Percentiles rank a stretch among this genome's conserved stretches.
Conservation (phyloP, 2,888 invertebrate species). For the Fabriciana adippe region DNA sequence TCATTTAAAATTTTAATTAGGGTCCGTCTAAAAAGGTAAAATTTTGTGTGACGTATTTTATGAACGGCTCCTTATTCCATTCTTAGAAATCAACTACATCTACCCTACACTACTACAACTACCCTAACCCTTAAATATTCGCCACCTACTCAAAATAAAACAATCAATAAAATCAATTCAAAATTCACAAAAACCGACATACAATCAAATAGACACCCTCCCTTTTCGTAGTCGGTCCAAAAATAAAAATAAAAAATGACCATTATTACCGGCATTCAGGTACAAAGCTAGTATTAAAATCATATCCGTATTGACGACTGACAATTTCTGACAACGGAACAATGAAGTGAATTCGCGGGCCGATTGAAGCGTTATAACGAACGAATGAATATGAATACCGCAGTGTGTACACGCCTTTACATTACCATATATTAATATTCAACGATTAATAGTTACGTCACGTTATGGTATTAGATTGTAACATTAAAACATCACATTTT, state of each 20-base stretch:
- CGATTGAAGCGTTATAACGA: constrained; percentile 77
- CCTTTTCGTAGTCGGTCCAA: no score
- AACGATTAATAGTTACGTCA: constrained; percentile 44
- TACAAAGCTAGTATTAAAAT: constrained; percentile 16
- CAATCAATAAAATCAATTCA: no score
- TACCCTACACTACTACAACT: no score
- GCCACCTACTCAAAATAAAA: no score
- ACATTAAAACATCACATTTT: background rate
- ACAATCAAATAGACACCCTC: no score
- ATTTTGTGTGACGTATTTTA: no score
- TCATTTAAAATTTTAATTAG: no score
- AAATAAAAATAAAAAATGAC: background rate
- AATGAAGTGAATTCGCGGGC: constrained; percentile 48
- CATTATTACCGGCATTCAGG: background rate
- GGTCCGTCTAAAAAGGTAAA: no score
- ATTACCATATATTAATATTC: constrained; percentile 67
- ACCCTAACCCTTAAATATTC: no score
- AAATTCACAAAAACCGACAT: no score
- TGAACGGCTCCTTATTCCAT: no score
- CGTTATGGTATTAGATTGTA: constrained; percentile 23
- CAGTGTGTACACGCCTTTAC: constrained; percentile 59
- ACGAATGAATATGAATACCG: constrained; percentile 77
- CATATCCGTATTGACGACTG: constrained; percentile 23
- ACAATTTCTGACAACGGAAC: constrained; percentile 34
- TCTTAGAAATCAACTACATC: no score